These are phyloP conservation scores for Lindbergichthys nudifrons DNA, from an alignment of 2,797 vertebrate genomes.

Conservation along the genomic window DNA sequence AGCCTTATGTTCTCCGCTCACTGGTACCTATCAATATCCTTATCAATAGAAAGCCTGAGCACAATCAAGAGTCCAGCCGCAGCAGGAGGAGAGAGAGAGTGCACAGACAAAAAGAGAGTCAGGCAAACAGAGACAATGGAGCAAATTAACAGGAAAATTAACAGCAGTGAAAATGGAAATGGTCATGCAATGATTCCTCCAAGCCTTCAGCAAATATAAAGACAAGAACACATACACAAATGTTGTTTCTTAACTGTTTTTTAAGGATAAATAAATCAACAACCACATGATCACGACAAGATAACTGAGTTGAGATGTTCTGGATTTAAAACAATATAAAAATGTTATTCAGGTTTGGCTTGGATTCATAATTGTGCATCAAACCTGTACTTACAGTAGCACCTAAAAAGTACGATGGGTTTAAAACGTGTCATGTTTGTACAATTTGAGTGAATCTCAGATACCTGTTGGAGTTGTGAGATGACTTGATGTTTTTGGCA, in stretches of 20 bases:
- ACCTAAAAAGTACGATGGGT: neutral
- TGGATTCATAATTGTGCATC: neutral
- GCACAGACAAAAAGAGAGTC: conserved; percentile 68
- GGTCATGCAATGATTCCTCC: conserved; percentile 57
- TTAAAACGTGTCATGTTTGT: neutral
- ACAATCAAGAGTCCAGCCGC: conserved; percentile 89
- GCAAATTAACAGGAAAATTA: conserved; percentile 61
- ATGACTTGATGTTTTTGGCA: conserved; percentile 96
- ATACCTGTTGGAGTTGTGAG: conserved; percentile 94
- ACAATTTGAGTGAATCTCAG: neutral
- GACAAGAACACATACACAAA: conserved; percentile 13
- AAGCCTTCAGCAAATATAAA: conserved; percentile 32
- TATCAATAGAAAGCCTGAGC: conserved; percentile 98
- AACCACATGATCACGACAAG: neutral
- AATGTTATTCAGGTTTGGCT: neutral
- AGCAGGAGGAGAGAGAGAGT: conserved; percentile 78
- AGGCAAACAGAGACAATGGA: conserved; percentile 76
- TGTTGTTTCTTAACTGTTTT: conserved; percentile 7
- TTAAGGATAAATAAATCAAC: neutral
- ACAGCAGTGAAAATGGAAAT: conserved; percentile 59
- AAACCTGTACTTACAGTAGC: neutral
- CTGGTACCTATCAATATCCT: conserved; percentile 98
- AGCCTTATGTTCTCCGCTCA: conserved; percentile 84
- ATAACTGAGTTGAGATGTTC: neutral
- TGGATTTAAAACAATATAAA: neutral